A percentile compares a stretch with the other conserved stretches of the same genome.
Conservation (phyloP, 2,113 vertebrate genomes). For the Mus spicilegus region DNA sequence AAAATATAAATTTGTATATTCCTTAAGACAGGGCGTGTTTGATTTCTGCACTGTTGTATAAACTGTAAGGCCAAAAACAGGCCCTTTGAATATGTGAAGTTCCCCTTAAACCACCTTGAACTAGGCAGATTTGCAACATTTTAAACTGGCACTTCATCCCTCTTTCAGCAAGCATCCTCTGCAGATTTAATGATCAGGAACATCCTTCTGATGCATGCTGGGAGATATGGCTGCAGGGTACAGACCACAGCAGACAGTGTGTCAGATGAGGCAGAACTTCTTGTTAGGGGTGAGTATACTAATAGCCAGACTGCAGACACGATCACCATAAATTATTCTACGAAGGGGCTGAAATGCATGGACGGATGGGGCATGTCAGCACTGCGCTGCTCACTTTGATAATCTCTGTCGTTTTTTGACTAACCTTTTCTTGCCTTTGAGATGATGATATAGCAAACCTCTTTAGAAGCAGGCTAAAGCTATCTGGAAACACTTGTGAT, state of each 20-base stretch:
- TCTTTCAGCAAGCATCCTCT: conserved; percentile 95
- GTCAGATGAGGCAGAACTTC: conserved; percentile 94
- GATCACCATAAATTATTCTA: conserved; percentile 72
- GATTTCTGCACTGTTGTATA: conserved; percentile 65
- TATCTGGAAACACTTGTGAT: background rate
- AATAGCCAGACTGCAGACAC: conserved; percentile 67
- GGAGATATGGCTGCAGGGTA: conserved; percentile 95
- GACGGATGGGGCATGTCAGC: conserved; percentile 12
- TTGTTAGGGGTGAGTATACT: conserved; percentile 95
- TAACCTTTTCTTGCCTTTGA: conserved; percentile 74
- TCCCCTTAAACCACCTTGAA: conserved; percentile 75
- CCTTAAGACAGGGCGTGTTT: conserved; percentile 75
- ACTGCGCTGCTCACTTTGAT: conserved; percentile 43
- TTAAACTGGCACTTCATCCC: conserved; percentile 83
- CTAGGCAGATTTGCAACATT: conserved; percentile 79
- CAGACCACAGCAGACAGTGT: conserved; percentile 95
- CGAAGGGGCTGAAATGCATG: conserved; percentile 64
- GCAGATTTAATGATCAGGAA: conserved; percentile 99
- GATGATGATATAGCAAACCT: conserved; percentile 58
- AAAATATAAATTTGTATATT: conserved; percentile 72
- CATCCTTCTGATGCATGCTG: conserved; percentile 97
- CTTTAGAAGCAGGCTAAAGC: conserved; percentile 52
- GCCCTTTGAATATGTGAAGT: conserved; percentile 68
- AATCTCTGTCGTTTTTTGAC: conserved; percentile 52
- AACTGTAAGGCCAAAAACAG: conserved; percentile 61